Base-by-base conservation (phyloP, 2,888 invertebrate species). In the Pseudococcus jackbeardsleyi region DNA sequence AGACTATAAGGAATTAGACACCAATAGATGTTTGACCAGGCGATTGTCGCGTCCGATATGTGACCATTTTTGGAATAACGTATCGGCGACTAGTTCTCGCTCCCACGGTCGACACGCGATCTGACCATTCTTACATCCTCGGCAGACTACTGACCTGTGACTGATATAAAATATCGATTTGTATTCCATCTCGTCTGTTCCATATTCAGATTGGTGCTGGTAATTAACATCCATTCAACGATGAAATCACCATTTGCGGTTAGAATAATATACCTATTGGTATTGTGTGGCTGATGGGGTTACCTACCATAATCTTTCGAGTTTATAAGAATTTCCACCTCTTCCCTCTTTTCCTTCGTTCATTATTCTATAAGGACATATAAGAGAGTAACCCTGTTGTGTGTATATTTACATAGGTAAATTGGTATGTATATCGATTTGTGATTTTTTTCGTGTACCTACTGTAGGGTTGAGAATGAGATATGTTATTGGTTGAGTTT, bases 31-130 rank as follows among this genome's bases (percentile, higher is more conserved):
- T 87, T 87, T 87, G 87, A 87, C 87, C 87, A 87, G 77, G 79
- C 87, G 87, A 87, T 87, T 87, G 87, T 87, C 87, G 87, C 87
- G 87, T 87, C 79, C 87, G 79, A 82, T 87, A 87, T 87, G 50
- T 79, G 48, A 87, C 87, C 87, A 87, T 87, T 87, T 87, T 87
- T 87, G 87, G 87, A 48, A 48, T 87, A 46, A 48, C 26, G 7
- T 79, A 79, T 50, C 50, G n/a, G n/a, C 17, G 5, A 87, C 87
- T 77, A 87, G 87, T 87, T 87, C 72, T 46, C 46, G 87, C 87
- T 87, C 87, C 87, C 87, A 87, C 87, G 87, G 87, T 87, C 79
- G 87, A 87, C 87, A 87, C 87, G 87, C 87, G 87, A 87, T 87
- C 79, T 87, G 87, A 79, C 87, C 79, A 87, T 79, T 79, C 87